A percentile compares a stretch with the other conserved stretches of the same genome.
These are phyloP conservation scores for Cherax quadricarinatus DNA, from an alignment of 1,140 invertebrate genomes.

Conservation along the genomic window DNA sequence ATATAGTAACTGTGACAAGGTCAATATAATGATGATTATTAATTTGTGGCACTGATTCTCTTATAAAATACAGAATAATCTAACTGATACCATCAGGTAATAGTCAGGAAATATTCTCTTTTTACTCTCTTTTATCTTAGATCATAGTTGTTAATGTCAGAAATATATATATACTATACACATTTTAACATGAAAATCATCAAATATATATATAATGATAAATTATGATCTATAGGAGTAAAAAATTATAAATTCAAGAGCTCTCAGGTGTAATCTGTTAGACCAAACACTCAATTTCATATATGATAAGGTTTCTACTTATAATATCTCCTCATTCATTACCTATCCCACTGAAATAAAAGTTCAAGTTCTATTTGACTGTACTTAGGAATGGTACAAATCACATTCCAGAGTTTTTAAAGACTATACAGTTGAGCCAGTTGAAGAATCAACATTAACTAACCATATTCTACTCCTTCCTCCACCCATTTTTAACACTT, in stretches of 20 bases:
- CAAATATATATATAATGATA: not conserved
- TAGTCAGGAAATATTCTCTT: not conserved
- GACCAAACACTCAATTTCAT: not conserved
- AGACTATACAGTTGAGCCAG: not conserved
- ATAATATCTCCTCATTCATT: not conserved
- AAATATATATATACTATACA: not conserved
- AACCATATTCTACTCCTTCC: not conserved
- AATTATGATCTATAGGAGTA: not conserved
- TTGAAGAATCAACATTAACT: constrained; percentile 3
- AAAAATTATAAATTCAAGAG: not conserved
- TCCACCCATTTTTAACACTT: not conserved
- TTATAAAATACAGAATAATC: not conserved
- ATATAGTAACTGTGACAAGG: not conserved
- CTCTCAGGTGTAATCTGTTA: not conserved
- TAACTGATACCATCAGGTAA: not conserved
- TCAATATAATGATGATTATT: not conserved
- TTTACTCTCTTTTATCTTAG: not conserved
- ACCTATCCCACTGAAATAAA: not conserved
- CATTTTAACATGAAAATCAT: not conserved
- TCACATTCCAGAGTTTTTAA: not conserved
- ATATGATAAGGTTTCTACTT: not conserved
- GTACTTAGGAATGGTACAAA: not conserved
- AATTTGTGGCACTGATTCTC: not conserved
- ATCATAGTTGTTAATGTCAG: not conserved
- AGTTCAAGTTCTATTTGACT: not conserved